A percentile compares a stretch with the other conserved stretches of the same genome.
Conservation (phyloP, 2,113 vertebrate species). For the Leptodactylus fuscus region DNA sequence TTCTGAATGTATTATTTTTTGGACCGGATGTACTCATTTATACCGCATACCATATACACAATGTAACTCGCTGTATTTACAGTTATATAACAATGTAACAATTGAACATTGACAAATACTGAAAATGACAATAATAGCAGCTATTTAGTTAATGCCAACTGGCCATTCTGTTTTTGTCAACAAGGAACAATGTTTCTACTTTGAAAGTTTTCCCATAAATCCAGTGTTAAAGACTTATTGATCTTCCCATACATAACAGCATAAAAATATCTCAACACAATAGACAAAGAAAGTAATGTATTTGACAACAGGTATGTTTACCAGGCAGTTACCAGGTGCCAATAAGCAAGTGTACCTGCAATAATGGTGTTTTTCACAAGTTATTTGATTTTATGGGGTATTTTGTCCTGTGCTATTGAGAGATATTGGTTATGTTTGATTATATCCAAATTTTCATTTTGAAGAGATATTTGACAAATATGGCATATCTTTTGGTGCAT, state of each 20-base stretch:
- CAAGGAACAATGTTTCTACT: background rate
- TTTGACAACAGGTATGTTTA: background rate
- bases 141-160: constrained; percentile 20
- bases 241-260: background rate
- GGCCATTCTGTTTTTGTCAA: background rate
- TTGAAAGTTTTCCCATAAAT: background rate
- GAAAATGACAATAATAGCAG: background rate
- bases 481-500: no score
- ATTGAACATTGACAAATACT: background rate
- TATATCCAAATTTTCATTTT: no score
- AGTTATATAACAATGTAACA: background rate
- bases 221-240: background rate
- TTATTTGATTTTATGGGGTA: background rate
- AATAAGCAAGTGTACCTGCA: background rate
- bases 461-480: no score
- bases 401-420: no score
- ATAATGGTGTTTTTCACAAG: background rate
- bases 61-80: background rate
- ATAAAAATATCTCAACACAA: background rate
- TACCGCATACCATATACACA: background rate
- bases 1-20: background rate
- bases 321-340: background rate
- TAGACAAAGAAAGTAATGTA: background rate
- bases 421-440: no score
- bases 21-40: background rate